phyloP scores from a whole-genome alignment of 2,797 vertebrate species.

The Enteromius treurensis region DNA sequence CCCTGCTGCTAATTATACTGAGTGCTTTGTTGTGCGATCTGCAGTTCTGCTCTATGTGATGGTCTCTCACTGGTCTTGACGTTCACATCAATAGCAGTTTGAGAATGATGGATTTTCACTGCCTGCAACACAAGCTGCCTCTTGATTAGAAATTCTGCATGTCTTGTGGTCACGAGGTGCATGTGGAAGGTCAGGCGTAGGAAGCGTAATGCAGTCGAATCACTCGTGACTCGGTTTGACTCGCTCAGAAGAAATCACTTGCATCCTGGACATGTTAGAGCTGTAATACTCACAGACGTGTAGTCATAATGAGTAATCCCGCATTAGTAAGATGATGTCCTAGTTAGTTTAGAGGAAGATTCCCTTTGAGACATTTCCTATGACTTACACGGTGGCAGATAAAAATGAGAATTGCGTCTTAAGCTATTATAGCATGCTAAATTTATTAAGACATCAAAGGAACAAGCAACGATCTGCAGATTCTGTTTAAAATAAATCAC shows the following conservation, averaged over 20 bases:
- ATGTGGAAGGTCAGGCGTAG: slow-evolving; percentile 40
- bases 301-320: slow-evolving; percentile 50
- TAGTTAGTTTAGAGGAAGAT: slow-evolving; percentile 42
- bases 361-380: slow-evolving; percentile 23
- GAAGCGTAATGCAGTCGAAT: slow-evolving; percentile 11
- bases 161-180: slow-evolving; percentile 49
- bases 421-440: background rate
- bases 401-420: background rate
- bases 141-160: slow-evolving; percentile 67
- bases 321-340: slow-evolving; percentile 50
- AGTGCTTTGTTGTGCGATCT: slow-evolving; percentile 73
- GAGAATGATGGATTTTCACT: slow-evolving; percentile 77
- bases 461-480: background rate
- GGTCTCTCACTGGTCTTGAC: slow-evolving; percentile 72
- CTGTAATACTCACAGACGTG: slow-evolving; percentile 31
- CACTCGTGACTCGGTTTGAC: background rate
- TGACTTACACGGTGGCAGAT: background rate
- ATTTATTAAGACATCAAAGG: background rate
- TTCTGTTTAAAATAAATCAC: background rate
- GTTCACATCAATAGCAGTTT: slow-evolving; percentile 78
- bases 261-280: slow-evolving; percentile 40
- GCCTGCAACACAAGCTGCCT: slow-evolving; percentile 60
- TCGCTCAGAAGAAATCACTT: slow-evolving; percentile 26
- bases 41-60: slow-evolving; percentile 68
- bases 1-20: slow-evolving; percentile 74